A percentile compares a stretch with the other conserved stretches of the same genome.
Conservation (phyloP, 1,140 invertebrate species). For the Aculops lycopersici region DNA sequence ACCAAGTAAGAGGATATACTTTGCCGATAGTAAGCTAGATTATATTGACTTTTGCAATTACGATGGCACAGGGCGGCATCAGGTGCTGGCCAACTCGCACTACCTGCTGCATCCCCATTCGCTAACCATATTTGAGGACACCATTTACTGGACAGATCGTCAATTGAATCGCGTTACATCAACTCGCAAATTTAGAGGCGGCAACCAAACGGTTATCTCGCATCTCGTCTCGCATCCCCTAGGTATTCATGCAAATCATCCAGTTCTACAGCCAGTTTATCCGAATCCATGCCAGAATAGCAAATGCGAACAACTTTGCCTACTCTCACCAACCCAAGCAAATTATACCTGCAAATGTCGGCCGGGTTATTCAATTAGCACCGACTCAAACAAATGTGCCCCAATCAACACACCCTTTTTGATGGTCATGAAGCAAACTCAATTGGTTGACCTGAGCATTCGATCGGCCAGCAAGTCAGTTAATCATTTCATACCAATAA, state of each 20-base stretch:
- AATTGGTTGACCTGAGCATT: constrained; percentile 48
- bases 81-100: constrained; percentile 23
- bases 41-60: constrained; percentile 96
- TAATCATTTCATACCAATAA: constrained; percentile 42
- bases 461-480: constrained; percentile 23
- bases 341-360: constrained; percentile 66
- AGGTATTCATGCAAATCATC: constrained; percentile 72
- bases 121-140: constrained; percentile 49
- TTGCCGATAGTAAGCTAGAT: constrained; percentile 84
- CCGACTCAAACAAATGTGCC: constrained; percentile 28
- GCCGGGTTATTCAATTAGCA: constrained; percentile 28
- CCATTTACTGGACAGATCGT: constrained; percentile 80
- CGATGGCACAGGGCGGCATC: constrained; percentile 54
- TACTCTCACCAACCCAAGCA: constrained; percentile 30
- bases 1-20: constrained; percentile 69
- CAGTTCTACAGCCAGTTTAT: constrained; percentile 43
- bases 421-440: constrained; percentile 57
- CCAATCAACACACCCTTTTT: constrained; percentile 59
- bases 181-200: constrained; percentile 58
- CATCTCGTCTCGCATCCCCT: constrained; percentile 73
- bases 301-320: constrained; percentile 58
- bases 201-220: constrained; percentile 64
- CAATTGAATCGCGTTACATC: constrained; percentile 49
- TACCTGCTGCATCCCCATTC: constrained; percentile 83
- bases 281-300: constrained; percentile 44